Evolutionary conservation across 2,888 invertebrate species (phyloP), one percentile per base, ranked within the genome.

Genomic region (Lycia hirtaria): DNA sequence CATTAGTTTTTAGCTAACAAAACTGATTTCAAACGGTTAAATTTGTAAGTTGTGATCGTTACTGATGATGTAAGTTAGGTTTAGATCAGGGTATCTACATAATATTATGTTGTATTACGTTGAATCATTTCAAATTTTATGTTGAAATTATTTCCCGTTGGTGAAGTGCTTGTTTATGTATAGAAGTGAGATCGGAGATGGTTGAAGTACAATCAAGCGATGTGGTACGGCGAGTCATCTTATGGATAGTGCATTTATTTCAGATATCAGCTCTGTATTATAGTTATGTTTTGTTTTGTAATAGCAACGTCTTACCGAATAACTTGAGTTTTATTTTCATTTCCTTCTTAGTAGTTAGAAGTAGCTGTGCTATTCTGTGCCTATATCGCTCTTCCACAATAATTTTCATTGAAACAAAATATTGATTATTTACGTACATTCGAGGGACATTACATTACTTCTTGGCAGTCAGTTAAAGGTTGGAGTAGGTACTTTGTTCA

Each of bases 271-370:
- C 70, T 78, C 72, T 84, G 81, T 85, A 82, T 76, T 74, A 82
- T 83, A 81, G 74, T 78, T 24, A 38, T 47, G 80, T 85, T 86
- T 87, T 86, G 83, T 87, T 87, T 80, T 86, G 85, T 81, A 84
- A 86, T 82, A 87, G 81, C 76, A 76, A 83, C 77, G 80, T 85
- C 81, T 85, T 85, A 75, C 71, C 71, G 69, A 73, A 67, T 37
- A 38, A 43, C 60, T 68, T 76, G 71, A 49, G 47, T 62, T 38
- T 65, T 64, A 54, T 53, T 28, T 51, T 38, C 17, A 17, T 10
- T 2, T 26, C 28, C 22, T 40, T 17, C n/a, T n/a, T 17, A 12
- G 15, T 6, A n/a, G n/a, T 5, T 6, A 32, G 28, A 5, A 26
- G 1, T 26, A 3, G 9, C 4, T 6, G 26, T 26, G 26, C 26